Base-by-base conservation (phyloP, 2,113 vertebrate genomes). In the Dicrurus megarhynchus region DNA sequence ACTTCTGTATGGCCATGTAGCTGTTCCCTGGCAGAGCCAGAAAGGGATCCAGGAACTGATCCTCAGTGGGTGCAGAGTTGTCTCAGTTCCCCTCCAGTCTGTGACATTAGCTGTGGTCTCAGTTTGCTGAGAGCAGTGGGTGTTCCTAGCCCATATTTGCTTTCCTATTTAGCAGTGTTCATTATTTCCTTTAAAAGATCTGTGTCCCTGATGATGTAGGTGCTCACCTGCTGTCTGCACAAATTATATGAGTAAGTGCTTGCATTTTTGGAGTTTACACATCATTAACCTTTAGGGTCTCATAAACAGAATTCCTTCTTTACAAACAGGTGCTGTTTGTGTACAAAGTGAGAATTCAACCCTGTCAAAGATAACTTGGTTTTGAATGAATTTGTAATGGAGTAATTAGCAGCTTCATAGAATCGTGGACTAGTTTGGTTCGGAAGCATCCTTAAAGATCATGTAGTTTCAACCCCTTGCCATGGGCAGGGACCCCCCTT, bases 1-100 rank as follows among this genome's bases (percentile, higher is more conserved):
- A 9, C 11, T 50, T 32, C n/a, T 63, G 19, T 21, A 0, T 35
- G 28, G 6, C 16, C 41, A 1, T 3, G 11, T 27, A 4, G n/a
- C 46, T 79, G 44, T 41, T 86, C 22, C 6, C 12, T 59, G 44
- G 7, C 47, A 80, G 75, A 70, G 27, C 42, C 55, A n/a, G 59
- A 18, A 71, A 0, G 24, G 28, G 55, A 53, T 35, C 30, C 67
- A 52, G 69, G 65, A 75, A 9, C 2, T 37, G 56, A 61, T 57
- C 41, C 46, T 65, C 41, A 11, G 27, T 27, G 65, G 30, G 8
- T 63, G 30, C 46, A 56, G 65, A 52, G 41, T 10, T 73, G 35
- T 71, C 33, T 28, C 44, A 71, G 75, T 59, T 86, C 19, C 33
- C 0, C 30, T 83, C 23, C 11, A 26, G 18, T 20, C 77, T 89